These are phyloP conservation scores for Ophiothrix spiculata DNA, from an alignment of 35 echinoderm and acorn worm genomes.

Conservation along the genomic window DNA sequence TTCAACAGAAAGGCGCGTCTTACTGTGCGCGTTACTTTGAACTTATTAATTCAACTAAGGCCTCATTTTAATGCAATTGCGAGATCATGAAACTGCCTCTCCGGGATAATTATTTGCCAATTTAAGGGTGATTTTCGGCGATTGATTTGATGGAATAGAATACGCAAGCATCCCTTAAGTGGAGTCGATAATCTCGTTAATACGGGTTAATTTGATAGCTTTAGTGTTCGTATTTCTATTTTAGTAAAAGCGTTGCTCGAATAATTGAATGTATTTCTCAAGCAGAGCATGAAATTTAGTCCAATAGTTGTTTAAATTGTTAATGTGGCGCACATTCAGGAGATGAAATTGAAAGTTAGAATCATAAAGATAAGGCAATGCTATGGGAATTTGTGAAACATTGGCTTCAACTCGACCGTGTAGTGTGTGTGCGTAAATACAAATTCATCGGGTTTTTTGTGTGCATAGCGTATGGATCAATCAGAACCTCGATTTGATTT, in stretches of 20 bases:
- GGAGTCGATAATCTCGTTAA: not conserved
- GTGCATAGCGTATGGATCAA: too few species aligned
- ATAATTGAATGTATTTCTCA: conserved; percentile 4
- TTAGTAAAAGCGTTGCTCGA: not conserved
- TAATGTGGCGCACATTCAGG: not conserved
- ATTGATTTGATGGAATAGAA: not conserved
- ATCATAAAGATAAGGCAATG: too few species aligned
- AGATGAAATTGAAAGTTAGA: too few species aligned
- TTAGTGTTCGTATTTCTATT: conserved; percentile 7
- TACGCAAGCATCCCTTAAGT: not conserved
- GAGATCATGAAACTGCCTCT: not conserved
- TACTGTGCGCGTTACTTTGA: not conserved
- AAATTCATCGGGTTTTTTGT: too few species aligned
- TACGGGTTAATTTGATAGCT: not conserved
- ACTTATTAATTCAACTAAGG: not conserved
- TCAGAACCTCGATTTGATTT: too few species aligned
- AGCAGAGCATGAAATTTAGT: conserved; percentile 3
- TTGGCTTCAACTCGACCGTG: too few species aligned
- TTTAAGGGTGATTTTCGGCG: not conserved
- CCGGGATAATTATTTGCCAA: conserved; percentile 3
- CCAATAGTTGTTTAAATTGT: not conserved
- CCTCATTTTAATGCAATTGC: not conserved
- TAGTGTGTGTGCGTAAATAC: too few species aligned
- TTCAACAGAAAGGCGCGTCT: not conserved
- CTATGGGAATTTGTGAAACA: too few species aligned